A percentile compares a stretch with the other conserved stretches of the same genome.
Conservation (phyloP, 2,888 invertebrate genomes). For the Luperina nickerlii region DNA sequence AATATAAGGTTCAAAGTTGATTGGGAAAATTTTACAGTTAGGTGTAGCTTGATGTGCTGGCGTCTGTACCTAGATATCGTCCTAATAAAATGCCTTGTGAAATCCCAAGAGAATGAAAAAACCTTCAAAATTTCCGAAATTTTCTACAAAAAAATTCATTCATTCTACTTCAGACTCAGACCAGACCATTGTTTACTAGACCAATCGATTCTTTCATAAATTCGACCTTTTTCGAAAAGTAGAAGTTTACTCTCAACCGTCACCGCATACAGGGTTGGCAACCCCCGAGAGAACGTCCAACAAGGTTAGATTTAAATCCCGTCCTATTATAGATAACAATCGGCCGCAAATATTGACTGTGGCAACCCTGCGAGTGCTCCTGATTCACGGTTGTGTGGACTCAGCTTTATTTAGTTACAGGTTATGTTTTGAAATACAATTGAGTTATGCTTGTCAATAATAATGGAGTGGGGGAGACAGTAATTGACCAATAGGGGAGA, state of each 20-base stretch:
- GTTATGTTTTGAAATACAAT: constrained; percentile 1
- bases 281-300: constrained; percentile 21
- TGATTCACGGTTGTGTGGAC: constrained; percentile 15
- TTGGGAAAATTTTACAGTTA: too few species aligned
- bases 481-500: background rate
- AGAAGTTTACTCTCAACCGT: background rate
- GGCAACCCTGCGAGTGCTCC: constrained; percentile 1
- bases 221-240: background rate
- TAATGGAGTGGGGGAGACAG: background rate
- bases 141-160: background rate
- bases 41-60: too few species aligned
- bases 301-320: constrained; percentile 19
- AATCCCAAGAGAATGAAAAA: background rate
- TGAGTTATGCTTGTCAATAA: background rate
- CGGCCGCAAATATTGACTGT: constrained; percentile 44
- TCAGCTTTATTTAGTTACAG: background rate
- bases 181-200: background rate
- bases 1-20: too few species aligned
- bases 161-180: too few species aligned
- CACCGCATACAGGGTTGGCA: constrained; percentile 13
- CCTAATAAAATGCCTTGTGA: background rate
- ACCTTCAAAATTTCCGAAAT: background rate
- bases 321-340: constrained; percentile 33
- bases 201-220: background rate
- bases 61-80: background rate